phyloP scores from a whole-genome alignment of 2,113 vertebrate species.

The Petrocephalus zakoni region DNA sequence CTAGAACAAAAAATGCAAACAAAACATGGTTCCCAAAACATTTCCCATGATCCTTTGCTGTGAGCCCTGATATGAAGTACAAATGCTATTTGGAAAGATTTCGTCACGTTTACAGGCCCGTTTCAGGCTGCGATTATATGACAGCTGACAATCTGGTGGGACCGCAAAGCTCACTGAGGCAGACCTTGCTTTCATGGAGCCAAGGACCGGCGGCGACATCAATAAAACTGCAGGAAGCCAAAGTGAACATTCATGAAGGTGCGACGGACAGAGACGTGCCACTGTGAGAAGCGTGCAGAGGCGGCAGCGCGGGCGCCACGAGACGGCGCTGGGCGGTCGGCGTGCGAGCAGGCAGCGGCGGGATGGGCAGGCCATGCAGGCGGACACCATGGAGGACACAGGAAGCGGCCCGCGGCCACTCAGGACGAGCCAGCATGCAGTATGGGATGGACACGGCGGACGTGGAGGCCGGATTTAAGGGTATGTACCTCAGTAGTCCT shows the following conservation, averaged over 20 bases:
- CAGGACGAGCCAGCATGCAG: conserved; percentile 33
- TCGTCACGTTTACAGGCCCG: background rate
- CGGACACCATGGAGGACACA: background rate
- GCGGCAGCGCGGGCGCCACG: background rate
- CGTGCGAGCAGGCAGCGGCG: background rate
- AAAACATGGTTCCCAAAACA: background rate
- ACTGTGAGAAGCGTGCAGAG: background rate
- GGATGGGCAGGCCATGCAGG: conserved; percentile 23
- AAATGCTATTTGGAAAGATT: background rate
- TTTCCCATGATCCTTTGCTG: background rate
- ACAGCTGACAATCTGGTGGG: background rate
- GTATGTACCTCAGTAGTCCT: conserved; percentile 96
- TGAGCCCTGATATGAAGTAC: background rate
- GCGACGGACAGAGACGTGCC: background rate
- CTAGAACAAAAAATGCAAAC: background rate
- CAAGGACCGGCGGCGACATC: background rate
- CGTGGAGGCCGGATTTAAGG: conserved; percentile 33
- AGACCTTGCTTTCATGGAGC: background rate
- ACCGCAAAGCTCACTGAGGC: background rate
- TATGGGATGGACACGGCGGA: conserved; percentile 26
- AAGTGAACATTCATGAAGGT: background rate
- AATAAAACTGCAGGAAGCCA: conserved; percentile 17
- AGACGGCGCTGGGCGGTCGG: background rate
- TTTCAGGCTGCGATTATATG: background rate
- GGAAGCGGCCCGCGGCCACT: background rate